Evolutionary conservation across 2,797 vertebrate genomes (phyloP).

Genomic region (Anguilla megastoma): DNA sequence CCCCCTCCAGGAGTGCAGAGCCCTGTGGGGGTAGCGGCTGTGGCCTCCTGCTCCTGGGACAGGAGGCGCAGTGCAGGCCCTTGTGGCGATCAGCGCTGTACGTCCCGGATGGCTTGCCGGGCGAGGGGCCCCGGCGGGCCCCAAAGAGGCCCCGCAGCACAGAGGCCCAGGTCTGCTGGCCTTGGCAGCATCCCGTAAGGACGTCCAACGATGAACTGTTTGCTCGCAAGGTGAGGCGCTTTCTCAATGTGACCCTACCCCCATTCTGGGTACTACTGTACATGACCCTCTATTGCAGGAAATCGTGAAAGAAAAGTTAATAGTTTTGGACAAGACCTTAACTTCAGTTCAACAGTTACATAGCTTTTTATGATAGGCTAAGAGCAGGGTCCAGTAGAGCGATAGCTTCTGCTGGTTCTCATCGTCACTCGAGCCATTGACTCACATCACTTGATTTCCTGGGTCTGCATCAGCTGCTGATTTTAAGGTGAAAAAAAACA

Average conservation of each 20-base stretch:
- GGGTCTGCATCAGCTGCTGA: not conserved
- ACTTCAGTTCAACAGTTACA: not conserved
- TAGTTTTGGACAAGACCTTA: not conserved
- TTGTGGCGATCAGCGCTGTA: not conserved
- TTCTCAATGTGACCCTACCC: not conserved
- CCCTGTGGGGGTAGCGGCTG: conserved; percentile 44
- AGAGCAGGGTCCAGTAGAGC: not conserved
- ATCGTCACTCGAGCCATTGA: not conserved
- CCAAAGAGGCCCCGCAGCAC: conserved; percentile 67
- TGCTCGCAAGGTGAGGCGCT: conserved; percentile 70
- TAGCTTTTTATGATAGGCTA: not conserved
- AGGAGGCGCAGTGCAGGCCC: conserved; percentile 36
- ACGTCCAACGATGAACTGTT: conserved; percentile 66
- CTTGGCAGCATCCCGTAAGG: conserved; percentile 54
- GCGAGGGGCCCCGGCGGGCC: conserved; percentile 56
- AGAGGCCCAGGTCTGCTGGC: conserved; percentile 49
- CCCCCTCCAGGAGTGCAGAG: conserved; percentile 53
- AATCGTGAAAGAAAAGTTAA: not conserved
- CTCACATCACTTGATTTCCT: not conserved
- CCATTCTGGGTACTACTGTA: not conserved
- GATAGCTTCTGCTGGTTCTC: not conserved
- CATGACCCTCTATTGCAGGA: not conserved
- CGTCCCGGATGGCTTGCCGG: conserved; percentile 45
- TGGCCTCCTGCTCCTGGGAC: conserved; percentile 55
- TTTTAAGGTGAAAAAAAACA: not conserved